Evolutionary conservation across 2,113 vertebrate species (phyloP).

Genomic region (Albula glossodonta): DNA sequence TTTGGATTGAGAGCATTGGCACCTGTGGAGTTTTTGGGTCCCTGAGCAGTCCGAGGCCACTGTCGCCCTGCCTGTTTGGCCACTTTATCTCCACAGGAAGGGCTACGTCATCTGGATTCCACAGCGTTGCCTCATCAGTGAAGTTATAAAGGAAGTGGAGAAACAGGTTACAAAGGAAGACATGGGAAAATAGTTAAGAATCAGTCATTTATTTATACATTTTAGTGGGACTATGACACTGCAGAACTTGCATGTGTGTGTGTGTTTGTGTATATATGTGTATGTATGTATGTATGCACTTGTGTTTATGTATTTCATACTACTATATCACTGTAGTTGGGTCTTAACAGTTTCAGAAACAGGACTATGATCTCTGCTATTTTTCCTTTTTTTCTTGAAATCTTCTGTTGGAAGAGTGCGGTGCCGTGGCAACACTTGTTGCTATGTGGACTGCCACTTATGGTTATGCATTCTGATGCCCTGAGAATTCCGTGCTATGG

Average conservation of each 20-base stretch:
- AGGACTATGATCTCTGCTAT: background rate
- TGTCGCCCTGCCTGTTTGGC: background rate
- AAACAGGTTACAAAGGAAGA: background rate
- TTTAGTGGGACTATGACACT: background rate
- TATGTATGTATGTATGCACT: slow-evolving; percentile 11
- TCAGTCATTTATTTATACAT: background rate
- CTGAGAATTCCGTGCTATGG: background rate
- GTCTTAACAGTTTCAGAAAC: background rate
- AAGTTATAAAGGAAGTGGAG: background rate
- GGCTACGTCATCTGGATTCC: background rate
- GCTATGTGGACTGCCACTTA: slow-evolving; percentile 9
- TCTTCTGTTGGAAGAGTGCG: background rate
- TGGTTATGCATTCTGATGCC: background rate
- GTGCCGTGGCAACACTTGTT: slow-evolving; percentile 25
- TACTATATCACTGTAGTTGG: background rate
- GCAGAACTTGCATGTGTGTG: background rate
- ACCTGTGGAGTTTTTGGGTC: background rate
- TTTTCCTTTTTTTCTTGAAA: background rate
- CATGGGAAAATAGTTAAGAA: background rate
- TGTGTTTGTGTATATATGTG: background rate
- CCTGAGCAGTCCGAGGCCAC: background rate
- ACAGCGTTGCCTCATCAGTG: background rate
- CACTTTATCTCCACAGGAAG: background rate
- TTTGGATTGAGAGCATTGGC: background rate
- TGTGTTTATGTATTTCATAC: background rate